Evolutionary conservation across 2,888 invertebrate genomes (phyloP).

Genomic region (Falcaria lacertinaria): DNA sequence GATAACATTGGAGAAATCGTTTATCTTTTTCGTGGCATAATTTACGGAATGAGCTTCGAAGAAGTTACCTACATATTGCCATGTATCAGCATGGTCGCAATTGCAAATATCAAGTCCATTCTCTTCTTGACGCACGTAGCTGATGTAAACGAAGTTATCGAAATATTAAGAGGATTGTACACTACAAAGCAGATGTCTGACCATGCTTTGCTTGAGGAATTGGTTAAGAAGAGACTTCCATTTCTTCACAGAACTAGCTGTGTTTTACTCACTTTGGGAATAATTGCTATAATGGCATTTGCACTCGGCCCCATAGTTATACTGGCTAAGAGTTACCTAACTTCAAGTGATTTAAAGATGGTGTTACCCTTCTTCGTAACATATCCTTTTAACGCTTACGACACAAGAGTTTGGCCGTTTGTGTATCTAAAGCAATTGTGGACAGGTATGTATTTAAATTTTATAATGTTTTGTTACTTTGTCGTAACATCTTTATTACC

Average conservation of each 20-base stretch:
- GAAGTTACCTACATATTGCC: constrained; percentile 36
- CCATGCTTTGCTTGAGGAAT: constrained; percentile 8
- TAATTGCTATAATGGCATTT: constrained; percentile 22
- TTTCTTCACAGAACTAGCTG: constrained; percentile 21
- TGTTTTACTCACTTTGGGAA: constrained; percentile 11
- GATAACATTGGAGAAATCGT: constrained; percentile 19
- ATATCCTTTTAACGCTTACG: constrained; percentile 43
- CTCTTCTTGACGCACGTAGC: constrained; percentile 27
- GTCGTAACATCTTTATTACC: too few relatives aligned
- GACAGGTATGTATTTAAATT: constrained; percentile 27
- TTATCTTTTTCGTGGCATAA: constrained; percentile 23
- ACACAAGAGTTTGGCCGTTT: constrained; percentile 32
- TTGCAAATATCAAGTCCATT: constrained; percentile 33
- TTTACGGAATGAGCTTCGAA: constrained; percentile 18
- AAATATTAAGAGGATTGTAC: constrained; percentile 20
- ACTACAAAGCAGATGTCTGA: constrained; percentile 3
- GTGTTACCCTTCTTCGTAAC: constrained; percentile 34
- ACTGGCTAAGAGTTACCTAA: constrained; percentile 24
- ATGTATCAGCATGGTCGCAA: constrained; percentile 28
- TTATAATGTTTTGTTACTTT: too few relatives aligned
- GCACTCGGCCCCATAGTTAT: constrained; percentile 27
- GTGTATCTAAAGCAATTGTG: constrained; percentile 34
- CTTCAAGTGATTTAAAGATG: constrained; percentile 29
- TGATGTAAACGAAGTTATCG: constrained; percentile 27
- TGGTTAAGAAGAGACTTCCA: constrained; percentile 14